phyloP scores from a whole-genome alignment of 2,113 vertebrate genomes.

The Odocoileus virginianus region DNA sequence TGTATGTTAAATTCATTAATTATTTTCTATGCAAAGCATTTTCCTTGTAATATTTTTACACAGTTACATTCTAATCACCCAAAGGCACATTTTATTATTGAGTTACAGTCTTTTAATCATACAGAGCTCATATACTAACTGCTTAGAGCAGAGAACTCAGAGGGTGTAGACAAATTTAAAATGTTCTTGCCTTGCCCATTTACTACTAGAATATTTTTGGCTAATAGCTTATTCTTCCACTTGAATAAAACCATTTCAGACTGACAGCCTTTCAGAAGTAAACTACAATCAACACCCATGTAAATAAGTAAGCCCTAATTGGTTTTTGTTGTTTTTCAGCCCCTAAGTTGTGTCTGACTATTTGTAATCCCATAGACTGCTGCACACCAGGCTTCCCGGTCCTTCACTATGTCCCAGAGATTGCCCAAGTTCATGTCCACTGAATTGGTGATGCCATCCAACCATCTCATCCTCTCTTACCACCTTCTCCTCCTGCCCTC shows the following conservation, averaged over 20 bases:
- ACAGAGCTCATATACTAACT: not conserved
- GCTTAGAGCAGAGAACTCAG: not conserved
- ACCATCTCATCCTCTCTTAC: not conserved
- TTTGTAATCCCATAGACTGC: not conserved
- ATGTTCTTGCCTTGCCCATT: not conserved
- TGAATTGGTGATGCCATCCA: not conserved
- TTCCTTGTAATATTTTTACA: not conserved
- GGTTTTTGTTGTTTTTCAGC: not conserved
- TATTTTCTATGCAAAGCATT: not conserved
- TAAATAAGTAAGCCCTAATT: not conserved
- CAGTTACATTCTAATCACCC: not conserved
- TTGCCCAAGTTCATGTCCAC: not conserved
- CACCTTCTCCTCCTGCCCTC: not conserved
- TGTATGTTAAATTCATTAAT: not conserved
- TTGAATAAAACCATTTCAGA: not conserved
- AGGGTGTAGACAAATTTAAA: not conserved
- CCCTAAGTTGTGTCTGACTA: not conserved
- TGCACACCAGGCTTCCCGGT: not conserved
- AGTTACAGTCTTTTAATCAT: not conserved
- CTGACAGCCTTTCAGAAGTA: not conserved
- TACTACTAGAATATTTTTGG: not conserved
- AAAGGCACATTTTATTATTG: not conserved
- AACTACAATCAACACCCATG: not conserved
- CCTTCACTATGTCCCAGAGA: not conserved
- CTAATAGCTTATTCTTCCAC: not conserved